These are phyloP conservation scores for Sinonovacula constricta DNA, from an alignment of 1,140 invertebrate species.

Conservation along the genomic window DNA sequence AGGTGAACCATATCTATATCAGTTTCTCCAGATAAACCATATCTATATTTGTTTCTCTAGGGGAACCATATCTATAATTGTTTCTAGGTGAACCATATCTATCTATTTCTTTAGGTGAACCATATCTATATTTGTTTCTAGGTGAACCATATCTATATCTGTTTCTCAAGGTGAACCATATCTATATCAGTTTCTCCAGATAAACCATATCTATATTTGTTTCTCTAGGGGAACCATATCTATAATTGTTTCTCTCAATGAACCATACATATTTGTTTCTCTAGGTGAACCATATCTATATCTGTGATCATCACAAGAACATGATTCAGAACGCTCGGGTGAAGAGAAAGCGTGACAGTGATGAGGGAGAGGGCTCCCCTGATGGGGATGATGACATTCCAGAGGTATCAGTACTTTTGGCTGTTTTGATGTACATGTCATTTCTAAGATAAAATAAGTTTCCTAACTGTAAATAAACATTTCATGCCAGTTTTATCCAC, in stretches of 20 bases:
- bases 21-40: too few relatives aligned
- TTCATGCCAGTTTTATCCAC: too few relatives aligned
- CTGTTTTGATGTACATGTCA: too few relatives aligned
- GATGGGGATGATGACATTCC: slow-evolving; percentile 85
- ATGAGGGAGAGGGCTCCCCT: slow-evolving; percentile 87
- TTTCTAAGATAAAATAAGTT: too few relatives aligned
- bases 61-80: too few relatives aligned
- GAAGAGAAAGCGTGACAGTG: slow-evolving; percentile 91
- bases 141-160: background rate
- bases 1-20: too few relatives aligned
- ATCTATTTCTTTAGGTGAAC: background rate
- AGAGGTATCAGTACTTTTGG: too few relatives aligned
- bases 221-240: background rate
- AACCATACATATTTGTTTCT: slow-evolving; percentile 64
- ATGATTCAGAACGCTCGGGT: slow-evolving; percentile 95
- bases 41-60: too few relatives aligned
- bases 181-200: too few relatives aligned
- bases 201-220: too few relatives aligned
- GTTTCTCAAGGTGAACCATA: background rate
- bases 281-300: slow-evolving; percentile 95
- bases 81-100: too few relatives aligned
- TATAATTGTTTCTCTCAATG: background rate
- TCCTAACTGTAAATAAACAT: too few relatives aligned
- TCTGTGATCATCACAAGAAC: slow-evolving; percentile 97
- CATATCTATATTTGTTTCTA: background rate